These are phyloP conservation scores for Maccullochella peelii DNA, from an alignment of 2,113 vertebrate genomes.

Conservation along the genomic window DNA sequence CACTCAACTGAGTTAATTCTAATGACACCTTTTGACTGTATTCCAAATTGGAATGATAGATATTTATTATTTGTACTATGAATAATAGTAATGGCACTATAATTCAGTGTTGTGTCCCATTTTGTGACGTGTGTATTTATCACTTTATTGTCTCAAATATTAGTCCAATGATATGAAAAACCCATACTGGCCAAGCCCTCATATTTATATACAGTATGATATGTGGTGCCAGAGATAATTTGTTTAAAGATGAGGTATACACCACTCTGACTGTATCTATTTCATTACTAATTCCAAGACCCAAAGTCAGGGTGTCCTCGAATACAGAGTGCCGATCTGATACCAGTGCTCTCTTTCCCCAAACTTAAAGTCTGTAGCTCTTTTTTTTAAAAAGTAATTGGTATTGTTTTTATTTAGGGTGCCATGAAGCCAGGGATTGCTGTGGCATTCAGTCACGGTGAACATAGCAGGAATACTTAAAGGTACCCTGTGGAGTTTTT, in stretches of 20 bases:
- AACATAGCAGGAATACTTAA: neutral
- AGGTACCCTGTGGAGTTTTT: neutral
- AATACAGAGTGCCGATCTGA: neutral
- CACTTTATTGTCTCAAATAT: neutral
- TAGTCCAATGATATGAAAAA: neutral
- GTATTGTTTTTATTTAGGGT: neutral
- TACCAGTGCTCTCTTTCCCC: neutral
- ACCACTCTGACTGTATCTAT: neutral
- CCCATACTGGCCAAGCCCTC: neutral
- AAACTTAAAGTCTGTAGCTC: neutral
- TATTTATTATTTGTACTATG: neutral
- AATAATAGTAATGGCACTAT: neutral
- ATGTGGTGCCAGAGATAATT: conserved; percentile 1
- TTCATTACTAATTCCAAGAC: neutral
- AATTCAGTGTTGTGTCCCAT: neutral
- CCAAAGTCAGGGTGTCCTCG: neutral
- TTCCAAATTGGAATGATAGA: conserved; percentile 45
- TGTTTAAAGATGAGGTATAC: neutral
- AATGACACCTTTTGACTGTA: neutral
- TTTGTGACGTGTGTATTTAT: neutral
- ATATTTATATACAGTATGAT: neutral
- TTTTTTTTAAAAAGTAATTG: neutral
- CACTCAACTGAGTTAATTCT: neutral
- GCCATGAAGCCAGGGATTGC: neutral
- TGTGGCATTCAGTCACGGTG: neutral